phyloP scores from a whole-genome alignment of 1,140 invertebrate genomes.

The Cotesia typhae region DNA sequence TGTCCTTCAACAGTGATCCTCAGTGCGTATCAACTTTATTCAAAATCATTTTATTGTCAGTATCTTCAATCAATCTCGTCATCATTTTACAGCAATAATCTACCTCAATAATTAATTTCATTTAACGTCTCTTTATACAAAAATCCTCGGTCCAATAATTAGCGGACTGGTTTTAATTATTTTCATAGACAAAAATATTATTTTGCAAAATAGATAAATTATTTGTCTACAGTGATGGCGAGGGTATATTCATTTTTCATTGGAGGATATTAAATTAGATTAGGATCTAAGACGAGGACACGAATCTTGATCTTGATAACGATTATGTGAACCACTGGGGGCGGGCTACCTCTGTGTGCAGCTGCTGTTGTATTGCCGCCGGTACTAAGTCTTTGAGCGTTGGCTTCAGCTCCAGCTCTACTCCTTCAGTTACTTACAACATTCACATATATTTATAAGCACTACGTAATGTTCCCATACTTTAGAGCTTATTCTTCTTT shows the following conservation, averaged over 20 bases:
- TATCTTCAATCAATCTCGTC: too few relatives aligned
- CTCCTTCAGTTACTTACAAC: constrained; percentile 43
- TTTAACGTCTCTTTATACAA: too few relatives aligned
- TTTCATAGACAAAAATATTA: too few relatives aligned
- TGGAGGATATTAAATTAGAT: background rate
- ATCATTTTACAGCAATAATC: background rate
- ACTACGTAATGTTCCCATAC: background rate
- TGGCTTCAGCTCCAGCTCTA: constrained; percentile 33
- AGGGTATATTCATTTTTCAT: constrained; percentile 18
- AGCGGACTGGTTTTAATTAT: too few relatives aligned
- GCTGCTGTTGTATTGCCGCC: constrained; percentile 41
- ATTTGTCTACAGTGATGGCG: too few relatives aligned
- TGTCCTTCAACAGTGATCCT: constrained; percentile 62
- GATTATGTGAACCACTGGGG: constrained; percentile 50
- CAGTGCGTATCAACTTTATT: constrained; percentile 46
- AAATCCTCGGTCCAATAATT: too few relatives aligned
- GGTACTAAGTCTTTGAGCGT: constrained; percentile 45
- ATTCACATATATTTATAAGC: constrained; percentile 46
- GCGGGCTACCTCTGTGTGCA: constrained; percentile 39
- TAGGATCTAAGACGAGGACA: background rate
- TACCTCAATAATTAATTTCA: background rate
- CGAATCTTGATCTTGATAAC: background rate
- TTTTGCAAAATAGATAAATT: too few relatives aligned
- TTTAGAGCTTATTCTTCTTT: background rate
- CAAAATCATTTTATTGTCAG: constrained; percentile 28